Conservation (phyloP, 92 coral and sea anemone genomes). For the Phenganax subtilis region DNA sequence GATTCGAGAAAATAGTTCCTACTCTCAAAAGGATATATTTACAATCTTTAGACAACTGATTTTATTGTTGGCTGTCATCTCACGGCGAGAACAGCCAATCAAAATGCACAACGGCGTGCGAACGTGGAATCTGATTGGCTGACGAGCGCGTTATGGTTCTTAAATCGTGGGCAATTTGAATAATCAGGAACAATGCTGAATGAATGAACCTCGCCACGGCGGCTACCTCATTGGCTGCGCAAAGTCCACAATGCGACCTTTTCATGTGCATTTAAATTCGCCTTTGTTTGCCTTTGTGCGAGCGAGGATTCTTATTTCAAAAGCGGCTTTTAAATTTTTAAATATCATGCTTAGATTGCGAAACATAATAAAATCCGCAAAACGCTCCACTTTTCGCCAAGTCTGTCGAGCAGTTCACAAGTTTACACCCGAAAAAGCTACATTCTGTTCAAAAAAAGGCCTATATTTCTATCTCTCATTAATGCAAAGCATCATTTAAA, state of each 20-base stretch:
- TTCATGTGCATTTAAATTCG: conserved; percentile 21
- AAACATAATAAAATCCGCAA: neutral
- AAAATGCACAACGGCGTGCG: neutral
- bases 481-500: conserved; percentile 15
- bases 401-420: neutral
- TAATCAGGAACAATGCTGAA: conserved; percentile 24
- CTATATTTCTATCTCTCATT: neutral
- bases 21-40: conserved; percentile 20
- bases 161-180: conserved; percentile 35
- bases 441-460: neutral
- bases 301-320: conserved; percentile 1
- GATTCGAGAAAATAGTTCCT: neutral
- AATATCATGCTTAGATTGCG: conserved; percentile 4
- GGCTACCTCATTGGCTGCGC: conserved; percentile 12
- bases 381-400: neutral
- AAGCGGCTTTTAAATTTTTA: neutral
- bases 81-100: conserved; percentile 16
- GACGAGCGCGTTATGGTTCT: conserved; percentile 9
- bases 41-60: conserved; percentile 20
- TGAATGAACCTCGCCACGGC: conserved; percentile 35
- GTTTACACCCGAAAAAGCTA: neutral
- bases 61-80: conserved; percentile 17
- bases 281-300: conserved; percentile 33
- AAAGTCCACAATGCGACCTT: conserved; percentile 16
- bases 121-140: conserved; percentile 16